Base-by-base conservation (phyloP, 2,888 invertebrate species). In the Philhelius pedissequus region DNA sequence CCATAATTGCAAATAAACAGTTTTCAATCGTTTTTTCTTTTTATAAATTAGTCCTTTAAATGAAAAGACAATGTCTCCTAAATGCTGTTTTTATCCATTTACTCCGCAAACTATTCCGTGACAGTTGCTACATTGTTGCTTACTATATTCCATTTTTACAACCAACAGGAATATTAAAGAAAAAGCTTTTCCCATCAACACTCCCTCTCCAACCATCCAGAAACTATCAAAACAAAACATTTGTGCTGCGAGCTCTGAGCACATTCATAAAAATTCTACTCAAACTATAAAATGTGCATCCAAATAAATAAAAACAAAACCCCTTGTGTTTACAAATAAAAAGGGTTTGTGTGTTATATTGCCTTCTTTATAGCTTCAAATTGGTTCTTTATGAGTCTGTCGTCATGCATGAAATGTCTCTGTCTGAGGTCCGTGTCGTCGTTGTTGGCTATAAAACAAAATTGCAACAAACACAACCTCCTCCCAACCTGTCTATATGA, bases 281-380 rank as follows among this genome's bases (percentile, higher is more conserved):
- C 58, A 80, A 70, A 70, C 50, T 56, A 50, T 80, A 75, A 75
- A 75, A 64, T 40, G 20, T 69, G 18, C 56, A 80, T 48, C 38
- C 75, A 6, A 64, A 15, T 62, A 45, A 32, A 18, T 32, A 15
- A 22, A 27, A 35, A 45, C 48, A 45, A 18, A 68, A 40, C 8
- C 32, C 9, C 13, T 20, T 56, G n/a, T 3, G 13, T 58, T 18
- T 32, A 32, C 69, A 52, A 50, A 52, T 3, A 43, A 1, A 50
- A 22, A 64, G n/a, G 38, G 40, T 45, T 35, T 43, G 35, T 56
- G 25, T 20, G 22, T 54, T 60, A n/a, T n/a, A n/a, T 35, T 70
- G 6, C 25, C 25, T 20, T 56, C 8, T 64, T 54, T 54, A 18
- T 25, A 15, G 32, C 32, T 15, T 64, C 20, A 80, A 64, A 69